Evolutionary conservation across 2,888 invertebrate genomes (phyloP).

Genomic region (Chalcosyrphus nemorum): DNA sequence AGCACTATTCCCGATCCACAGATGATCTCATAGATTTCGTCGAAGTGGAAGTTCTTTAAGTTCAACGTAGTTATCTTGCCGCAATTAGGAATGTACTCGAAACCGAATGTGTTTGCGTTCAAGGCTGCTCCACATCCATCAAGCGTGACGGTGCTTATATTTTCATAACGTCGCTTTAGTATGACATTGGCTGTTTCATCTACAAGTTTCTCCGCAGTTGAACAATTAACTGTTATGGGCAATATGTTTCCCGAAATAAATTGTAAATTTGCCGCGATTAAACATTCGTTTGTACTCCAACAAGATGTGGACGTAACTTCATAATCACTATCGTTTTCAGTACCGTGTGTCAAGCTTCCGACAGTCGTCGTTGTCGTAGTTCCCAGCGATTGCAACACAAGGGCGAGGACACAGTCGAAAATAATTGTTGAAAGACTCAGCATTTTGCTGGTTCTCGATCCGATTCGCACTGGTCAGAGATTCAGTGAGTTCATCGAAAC

Average conservation of each 20-base stretch:
- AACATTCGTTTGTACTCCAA: constrained; percentile 62
- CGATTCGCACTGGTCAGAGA: constrained; percentile 62
- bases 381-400: constrained; percentile 46
- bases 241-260: constrained; percentile 48
- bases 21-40: constrained; percentile 74
- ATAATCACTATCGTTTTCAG: constrained; percentile 18
- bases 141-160: constrained; percentile 74
- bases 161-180: constrained; percentile 72
- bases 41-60: constrained; percentile 76
- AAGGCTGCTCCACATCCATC: constrained; percentile 78
- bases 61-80: constrained; percentile 74
- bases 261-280: constrained; percentile 56
- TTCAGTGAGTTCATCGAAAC: constrained; percentile 45
- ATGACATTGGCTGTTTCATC: constrained; percentile 24
- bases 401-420: constrained; percentile 35
- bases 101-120: constrained; percentile 76
- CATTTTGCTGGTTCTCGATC: constrained; percentile 64
- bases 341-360: constrained; percentile 13
- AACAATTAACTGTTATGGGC: constrained; percentile 63
- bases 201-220: constrained; percentile 27
- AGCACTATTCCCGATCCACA: constrained; percentile 73
- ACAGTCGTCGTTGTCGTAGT: neutral
- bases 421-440: constrained; percentile 28
- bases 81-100: constrained; percentile 79
- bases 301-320: constrained; percentile 35